A percentile compares a stretch with the other conserved stretches of the same genome.
Conservation (phyloP, 92 coral and sea anemone genomes). For the Zoanthus solanderi region DNA sequence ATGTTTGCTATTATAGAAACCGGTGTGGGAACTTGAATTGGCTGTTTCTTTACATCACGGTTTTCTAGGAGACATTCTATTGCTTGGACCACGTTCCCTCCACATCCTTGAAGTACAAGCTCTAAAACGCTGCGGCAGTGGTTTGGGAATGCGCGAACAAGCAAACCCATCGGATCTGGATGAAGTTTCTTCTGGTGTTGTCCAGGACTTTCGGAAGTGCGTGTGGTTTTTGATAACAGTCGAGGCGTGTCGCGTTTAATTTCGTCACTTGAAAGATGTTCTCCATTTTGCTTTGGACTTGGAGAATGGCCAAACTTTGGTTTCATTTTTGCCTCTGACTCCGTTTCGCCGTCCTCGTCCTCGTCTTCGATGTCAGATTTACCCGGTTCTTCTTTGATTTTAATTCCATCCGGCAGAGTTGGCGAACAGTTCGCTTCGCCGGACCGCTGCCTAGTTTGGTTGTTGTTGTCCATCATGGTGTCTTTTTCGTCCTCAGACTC, state of each 20-base stretch:
- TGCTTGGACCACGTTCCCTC: conserved; percentile 97
- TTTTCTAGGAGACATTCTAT: conserved; percentile 92
- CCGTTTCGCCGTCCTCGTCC: conserved; percentile 50
- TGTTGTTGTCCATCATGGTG: conserved; percentile 27
- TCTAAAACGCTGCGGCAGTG: conserved; percentile 96
- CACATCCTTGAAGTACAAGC: conserved; percentile 95
- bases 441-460: conserved; percentile 33
- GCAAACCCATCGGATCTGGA: conserved; percentile 90
- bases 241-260: conserved; percentile 61
- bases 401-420: conserved; percentile 38
- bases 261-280: conserved; percentile 53
- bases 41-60: conserved; percentile 79
- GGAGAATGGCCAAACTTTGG: conserved; percentile 25
- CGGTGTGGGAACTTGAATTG: conserved; percentile 75
- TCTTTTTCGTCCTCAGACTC: conserved; percentile 66
- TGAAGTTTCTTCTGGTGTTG: conserved; percentile 74
- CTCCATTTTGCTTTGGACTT: conserved; percentile 59
- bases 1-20: conserved; percentile 67
- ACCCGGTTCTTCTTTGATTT: conserved; percentile 41
- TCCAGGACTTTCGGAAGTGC: conserved; percentile 79
- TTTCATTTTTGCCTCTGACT: not conserved
- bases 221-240: conserved; percentile 68
- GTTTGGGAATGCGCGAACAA: conserved; percentile 91
- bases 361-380: conserved; percentile 47
- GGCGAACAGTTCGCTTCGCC: conserved; percentile 64